phyloP scores from a whole-genome alignment of 2,797 vertebrate species.

The Ceyx erithaca region DNA sequence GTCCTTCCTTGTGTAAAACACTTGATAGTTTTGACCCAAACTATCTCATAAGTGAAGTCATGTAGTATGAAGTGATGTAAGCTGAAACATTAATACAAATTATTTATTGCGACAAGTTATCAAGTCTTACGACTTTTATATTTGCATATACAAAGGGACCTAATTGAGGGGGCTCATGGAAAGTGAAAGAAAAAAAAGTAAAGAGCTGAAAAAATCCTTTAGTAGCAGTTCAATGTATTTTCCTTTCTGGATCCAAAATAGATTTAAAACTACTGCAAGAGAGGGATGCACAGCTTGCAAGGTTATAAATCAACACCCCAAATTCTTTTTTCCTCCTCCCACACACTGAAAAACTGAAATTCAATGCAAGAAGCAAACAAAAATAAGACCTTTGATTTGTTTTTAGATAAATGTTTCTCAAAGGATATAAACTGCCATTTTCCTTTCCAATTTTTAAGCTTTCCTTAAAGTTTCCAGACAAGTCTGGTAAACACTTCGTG shows the following conservation, averaged over 20 bases:
- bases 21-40: not conserved
- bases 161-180: not conserved
- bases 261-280: not conserved
- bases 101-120: not conserved
- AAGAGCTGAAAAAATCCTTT: not conserved
- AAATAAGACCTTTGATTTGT: not conserved
- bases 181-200: not conserved
- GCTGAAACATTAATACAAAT: not conserved
- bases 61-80: not conserved
- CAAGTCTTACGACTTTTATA: not conserved
- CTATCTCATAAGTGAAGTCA: too few relatives aligned
- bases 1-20: not conserved
- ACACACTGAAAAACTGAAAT: not conserved
- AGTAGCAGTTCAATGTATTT: not conserved
- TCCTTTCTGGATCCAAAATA: not conserved
- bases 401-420: conserved; percentile 9
- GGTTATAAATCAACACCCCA: not conserved
- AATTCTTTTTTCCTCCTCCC: not conserved
- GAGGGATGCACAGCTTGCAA: not conserved
- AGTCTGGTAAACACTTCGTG: not conserved
- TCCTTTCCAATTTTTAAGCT: not conserved
- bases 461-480: not conserved
- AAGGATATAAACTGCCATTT: not conserved
- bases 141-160: not conserved
- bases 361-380: not conserved